A percentile compares a stretch with the other conserved stretches of the same genome.
These are phyloP conservation scores for Cherax quadricarinatus DNA, from an alignment of 1,140 invertebrate species.

Conservation along the genomic window DNA sequence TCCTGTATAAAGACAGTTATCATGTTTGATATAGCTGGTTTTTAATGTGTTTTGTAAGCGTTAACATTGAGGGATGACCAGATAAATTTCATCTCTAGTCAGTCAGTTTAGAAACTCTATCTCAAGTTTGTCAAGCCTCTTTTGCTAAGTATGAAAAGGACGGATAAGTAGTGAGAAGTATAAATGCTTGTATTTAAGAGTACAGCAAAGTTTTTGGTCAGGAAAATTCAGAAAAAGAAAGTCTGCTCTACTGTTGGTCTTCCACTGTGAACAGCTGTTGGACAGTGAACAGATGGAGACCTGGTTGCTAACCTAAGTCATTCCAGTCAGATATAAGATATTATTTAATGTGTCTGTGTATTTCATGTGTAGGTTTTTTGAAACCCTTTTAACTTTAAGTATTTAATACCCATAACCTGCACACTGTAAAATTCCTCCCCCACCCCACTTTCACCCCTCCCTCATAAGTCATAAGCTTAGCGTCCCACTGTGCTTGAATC, in stretches of 20 bases:
- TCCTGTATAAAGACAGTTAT: neutral
- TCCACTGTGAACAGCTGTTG: constrained; percentile 63
- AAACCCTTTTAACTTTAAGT: constrained; percentile 61
- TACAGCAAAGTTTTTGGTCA: neutral
- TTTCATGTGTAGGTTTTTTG: constrained; percentile 67
- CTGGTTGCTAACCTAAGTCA: constrained; percentile 66
- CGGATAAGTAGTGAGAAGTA: neutral
- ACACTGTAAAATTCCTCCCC: constrained; percentile 37
- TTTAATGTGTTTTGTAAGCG: neutral
- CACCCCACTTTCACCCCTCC: too few species aligned
- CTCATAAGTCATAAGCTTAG: constrained; percentile 37
- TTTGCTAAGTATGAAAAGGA: neutral
- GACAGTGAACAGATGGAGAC: constrained; percentile 52
- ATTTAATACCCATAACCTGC: constrained; percentile 57
- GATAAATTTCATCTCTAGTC: constrained; percentile 37
- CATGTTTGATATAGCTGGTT: neutral
- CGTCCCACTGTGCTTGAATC: constrained; percentile 56
- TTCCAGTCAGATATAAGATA: constrained; percentile 65
- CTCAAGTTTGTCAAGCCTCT: constrained; percentile 28
- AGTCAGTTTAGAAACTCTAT: constrained; percentile 15
- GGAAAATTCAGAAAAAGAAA: constrained; percentile 7
- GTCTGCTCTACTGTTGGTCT: constrained; percentile 58
- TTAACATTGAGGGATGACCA: constrained; percentile 14
- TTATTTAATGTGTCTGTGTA: constrained; percentile 69
- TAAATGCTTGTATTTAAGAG: neutral